Conservation (phyloP, 2,113 vertebrate genomes). For the Octodon degus region DNA sequence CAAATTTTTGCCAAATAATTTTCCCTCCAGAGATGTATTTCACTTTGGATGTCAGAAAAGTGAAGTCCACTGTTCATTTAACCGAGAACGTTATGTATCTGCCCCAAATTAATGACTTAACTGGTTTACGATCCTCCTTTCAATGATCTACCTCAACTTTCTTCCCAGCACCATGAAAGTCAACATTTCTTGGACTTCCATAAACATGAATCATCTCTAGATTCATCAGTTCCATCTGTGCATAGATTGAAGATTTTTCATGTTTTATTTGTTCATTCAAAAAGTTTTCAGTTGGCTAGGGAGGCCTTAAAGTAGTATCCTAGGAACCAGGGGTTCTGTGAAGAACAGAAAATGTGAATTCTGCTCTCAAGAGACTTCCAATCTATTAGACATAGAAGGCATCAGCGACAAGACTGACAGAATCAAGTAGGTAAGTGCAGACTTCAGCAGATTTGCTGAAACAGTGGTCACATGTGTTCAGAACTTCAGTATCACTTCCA, state of each 20-base stretch:
- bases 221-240: conserved; percentile 50
- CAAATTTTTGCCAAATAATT: conserved; percentile 31
- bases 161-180: conserved; percentile 1
- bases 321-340: neutral
- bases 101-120: neutral
- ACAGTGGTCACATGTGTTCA: neutral
- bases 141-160: conserved; percentile 22
- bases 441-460: neutral
- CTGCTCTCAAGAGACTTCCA: conserved; percentile 24
- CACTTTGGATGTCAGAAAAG: conserved; percentile 28
- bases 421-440: neutral
- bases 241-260: conserved; percentile 55
- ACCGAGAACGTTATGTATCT: conserved; percentile 32
- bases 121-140: neutral
- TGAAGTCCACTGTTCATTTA: neutral
- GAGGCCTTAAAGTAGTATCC: neutral
- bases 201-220: conserved; percentile 45
- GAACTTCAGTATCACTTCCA: conserved; percentile 12
- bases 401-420: neutral
- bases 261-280: conserved; percentile 64
- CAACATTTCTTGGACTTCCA: conserved; percentile 52
- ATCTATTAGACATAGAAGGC: neutral
- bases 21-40: conserved; percentile 1
- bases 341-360: neutral
- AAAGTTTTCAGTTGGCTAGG: conserved; percentile 56